phyloP scores from a whole-genome alignment of 2,113 vertebrate species.

The Chrysemys picta region DNA sequence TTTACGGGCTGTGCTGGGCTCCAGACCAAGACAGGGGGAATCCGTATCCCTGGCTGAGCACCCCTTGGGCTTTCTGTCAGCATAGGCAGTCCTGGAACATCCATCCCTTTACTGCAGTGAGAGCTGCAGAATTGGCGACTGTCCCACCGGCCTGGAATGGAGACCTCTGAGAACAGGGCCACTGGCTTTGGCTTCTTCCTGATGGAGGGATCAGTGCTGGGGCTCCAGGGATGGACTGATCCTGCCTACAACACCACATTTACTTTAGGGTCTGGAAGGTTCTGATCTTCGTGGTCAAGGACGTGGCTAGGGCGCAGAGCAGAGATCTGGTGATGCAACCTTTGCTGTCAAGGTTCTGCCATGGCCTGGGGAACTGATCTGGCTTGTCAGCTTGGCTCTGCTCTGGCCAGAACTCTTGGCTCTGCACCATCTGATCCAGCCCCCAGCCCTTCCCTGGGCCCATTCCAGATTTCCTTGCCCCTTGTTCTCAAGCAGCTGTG shows the following conservation, averaged over 20 bases:
- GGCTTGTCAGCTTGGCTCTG: neutral
- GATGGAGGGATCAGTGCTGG: neutral
- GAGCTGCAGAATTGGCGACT: neutral
- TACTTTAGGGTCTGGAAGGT: fast-evolving
- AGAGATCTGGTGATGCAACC: neutral
- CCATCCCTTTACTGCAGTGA: neutral
- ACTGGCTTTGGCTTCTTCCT: neutral
- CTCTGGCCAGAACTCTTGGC: too few relatives aligned
- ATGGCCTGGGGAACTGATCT: neutral
- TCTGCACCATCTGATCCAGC: neutral
- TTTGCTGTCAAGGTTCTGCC: neutral
- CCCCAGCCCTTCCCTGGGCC: neutral
- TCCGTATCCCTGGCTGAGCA: neutral
- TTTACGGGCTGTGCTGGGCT: neutral
- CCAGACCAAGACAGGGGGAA: too few relatives aligned
- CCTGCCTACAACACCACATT: neutral
- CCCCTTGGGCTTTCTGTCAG: neutral
- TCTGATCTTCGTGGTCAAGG: neutral
- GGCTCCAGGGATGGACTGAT: neutral
- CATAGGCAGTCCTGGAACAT: too few relatives aligned
- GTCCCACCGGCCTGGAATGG: neutral
- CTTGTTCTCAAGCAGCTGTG: neutral
- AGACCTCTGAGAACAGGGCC: neutral
- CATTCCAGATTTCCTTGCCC: neutral
- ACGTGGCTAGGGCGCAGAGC: neutral